A percentile compares a stretch with the other conserved stretches of the same genome.
Conservation (phyloP, 1,140 invertebrate genomes). For the Ectropis grisescens region DNA sequence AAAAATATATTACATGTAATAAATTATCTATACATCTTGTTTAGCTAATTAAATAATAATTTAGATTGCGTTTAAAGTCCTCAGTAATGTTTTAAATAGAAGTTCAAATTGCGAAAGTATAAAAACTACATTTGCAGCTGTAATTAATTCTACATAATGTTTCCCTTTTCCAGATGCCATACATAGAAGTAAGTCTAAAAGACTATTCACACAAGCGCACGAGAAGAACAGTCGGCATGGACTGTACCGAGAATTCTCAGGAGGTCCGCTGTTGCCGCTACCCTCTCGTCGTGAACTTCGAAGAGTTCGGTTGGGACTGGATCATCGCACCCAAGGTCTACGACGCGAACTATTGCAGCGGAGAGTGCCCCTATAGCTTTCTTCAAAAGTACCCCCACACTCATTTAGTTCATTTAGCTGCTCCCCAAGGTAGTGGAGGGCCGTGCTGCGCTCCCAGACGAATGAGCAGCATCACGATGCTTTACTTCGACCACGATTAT, state of each 20-base stretch:
- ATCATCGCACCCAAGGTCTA: constrained; percentile 97
- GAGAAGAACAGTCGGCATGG: constrained; percentile 82
- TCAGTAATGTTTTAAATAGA: no score
- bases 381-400: constrained; percentile 94
- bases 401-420: constrained; percentile 87
- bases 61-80: no score
- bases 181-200: constrained; percentile 82
- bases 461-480: constrained; percentile 91
- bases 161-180: constrained; percentile 80
- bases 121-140: no score
- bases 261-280: constrained; percentile 91
- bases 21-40: no score
- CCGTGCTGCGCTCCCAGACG: constrained; percentile 93
- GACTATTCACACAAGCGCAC: constrained; percentile 74
- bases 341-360: constrained; percentile 96
- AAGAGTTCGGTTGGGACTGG: constrained; percentile 98
- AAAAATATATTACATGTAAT: no score
- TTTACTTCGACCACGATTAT: constrained; percentile 91
- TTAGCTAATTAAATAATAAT: no score
- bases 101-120: no score
- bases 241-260: constrained; percentile 81
- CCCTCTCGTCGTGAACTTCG: constrained; percentile 95
- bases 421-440: constrained; percentile 77
- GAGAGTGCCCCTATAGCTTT: constrained; percentile 93
- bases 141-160: no score